Percentiles rank a stretch among this genome's conserved stretches.
These are phyloP conservation scores for Ochotona princeps DNA, from an alignment of 2,113 vertebrate genomes.

Conservation along the genomic window DNA sequence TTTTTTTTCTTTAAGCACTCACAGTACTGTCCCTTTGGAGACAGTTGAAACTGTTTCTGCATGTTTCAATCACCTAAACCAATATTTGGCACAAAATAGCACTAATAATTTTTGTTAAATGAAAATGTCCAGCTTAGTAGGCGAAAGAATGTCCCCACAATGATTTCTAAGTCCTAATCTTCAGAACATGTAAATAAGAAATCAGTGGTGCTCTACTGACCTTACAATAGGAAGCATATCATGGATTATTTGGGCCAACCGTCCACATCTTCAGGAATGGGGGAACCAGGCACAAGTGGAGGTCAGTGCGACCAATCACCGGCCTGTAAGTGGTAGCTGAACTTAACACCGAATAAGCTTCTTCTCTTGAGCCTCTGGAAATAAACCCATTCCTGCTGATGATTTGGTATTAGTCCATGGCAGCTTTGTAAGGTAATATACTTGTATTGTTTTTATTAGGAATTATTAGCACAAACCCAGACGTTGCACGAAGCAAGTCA, in stretches of 20 bases:
- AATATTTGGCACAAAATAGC: not conserved
- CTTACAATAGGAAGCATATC: not conserved
- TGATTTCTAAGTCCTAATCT: not conserved
- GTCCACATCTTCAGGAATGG: not conserved
- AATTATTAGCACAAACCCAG: too few relatives aligned
- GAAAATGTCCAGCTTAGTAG: not conserved
- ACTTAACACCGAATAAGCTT: not conserved
- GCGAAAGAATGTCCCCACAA: not conserved
- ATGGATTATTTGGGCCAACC: not conserved
- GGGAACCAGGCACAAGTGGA: not conserved
- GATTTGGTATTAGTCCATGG: not conserved
- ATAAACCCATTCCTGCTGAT: not conserved
- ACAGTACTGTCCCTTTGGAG: not conserved
- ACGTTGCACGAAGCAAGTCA: too few relatives aligned
- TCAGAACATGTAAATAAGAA: not conserved
- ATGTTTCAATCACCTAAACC: not conserved
- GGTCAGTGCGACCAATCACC: not conserved
- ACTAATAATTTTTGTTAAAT: not conserved
- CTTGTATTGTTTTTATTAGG: not conserved
- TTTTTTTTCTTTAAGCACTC: not conserved
- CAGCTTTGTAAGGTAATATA: too few relatives aligned
- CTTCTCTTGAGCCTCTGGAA: not conserved
- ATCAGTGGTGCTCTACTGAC: not conserved
- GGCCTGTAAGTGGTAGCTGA: not conserved
- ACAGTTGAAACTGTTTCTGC: not conserved